These are phyloP conservation scores for Pegoplata infirma DNA, from an alignment of 2,888 invertebrate genomes.

Conservation along the genomic window DNA sequence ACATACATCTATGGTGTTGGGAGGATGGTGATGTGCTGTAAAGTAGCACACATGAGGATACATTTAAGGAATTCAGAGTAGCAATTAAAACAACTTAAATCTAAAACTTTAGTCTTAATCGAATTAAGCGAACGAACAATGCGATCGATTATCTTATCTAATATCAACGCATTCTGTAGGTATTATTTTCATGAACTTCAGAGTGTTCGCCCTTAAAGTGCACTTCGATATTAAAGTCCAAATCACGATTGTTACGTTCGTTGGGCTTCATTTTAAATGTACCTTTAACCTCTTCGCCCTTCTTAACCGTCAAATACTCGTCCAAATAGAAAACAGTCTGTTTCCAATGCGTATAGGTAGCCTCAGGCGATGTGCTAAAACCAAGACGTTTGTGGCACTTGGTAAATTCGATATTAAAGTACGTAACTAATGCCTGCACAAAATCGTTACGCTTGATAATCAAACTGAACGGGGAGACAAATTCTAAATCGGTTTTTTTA, in stretches of 20 bases:
- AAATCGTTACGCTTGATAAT: constrained; percentile 95
- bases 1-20: neutral
- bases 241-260: constrained; percentile 95
- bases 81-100: constrained; percentile 55
- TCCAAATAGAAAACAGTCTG: constrained; percentile 97
- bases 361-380: constrained; percentile 98
- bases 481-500: constrained; percentile 95
- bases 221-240: constrained; percentile 96
- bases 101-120: constrained; percentile 49
- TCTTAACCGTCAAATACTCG: constrained; percentile 97
- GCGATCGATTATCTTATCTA: neutral
- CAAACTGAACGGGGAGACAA: constrained; percentile 91
- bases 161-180: constrained; percentile 91
- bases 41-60: constrained; percentile 8
- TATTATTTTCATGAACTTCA: constrained; percentile 90
- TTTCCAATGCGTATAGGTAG: constrained; percentile 99
- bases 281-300: constrained; percentile 95
- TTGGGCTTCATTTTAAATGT: constrained; percentile 97
- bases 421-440: constrained; percentile 98
- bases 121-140: constrained; percentile 19
- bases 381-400: constrained; percentile 99
- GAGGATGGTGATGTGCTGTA: neutral
- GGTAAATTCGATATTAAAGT: constrained; percentile 99
- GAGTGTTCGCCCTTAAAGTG: constrained; percentile 95
- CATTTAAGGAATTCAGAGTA: constrained; percentile 33